Evolutionary conservation across 2,888 invertebrate genomes (phyloP).

Genomic region (Oxytorus armatus): DNA sequence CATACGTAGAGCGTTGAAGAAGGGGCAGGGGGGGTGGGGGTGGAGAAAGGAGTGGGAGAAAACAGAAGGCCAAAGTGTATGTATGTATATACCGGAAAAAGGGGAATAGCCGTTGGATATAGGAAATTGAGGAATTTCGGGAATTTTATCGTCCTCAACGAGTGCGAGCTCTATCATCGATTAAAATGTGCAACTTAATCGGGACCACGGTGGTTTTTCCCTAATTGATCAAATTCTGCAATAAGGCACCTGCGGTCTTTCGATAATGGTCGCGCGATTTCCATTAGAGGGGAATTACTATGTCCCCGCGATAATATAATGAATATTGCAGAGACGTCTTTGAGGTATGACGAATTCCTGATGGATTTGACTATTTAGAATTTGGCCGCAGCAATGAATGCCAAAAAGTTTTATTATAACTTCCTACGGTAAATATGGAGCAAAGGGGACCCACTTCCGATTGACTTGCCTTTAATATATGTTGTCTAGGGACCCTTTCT

Average conservation of each 20-base stretch:
- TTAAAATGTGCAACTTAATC: slow-evolving; percentile 66
- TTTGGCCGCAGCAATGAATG: neutral
- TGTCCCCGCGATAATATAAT: slow-evolving; percentile 27
- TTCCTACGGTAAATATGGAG: too few species aligned
- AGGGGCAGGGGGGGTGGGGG: slow-evolving; percentile 1
- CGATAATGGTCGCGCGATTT: slow-evolving; percentile 54
- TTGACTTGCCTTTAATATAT: too few species aligned
- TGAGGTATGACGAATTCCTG: neutral
- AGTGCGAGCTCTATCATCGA: slow-evolving; percentile 44
- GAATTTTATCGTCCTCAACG: slow-evolving; percentile 58
- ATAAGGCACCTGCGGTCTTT: slow-evolving; percentile 41
- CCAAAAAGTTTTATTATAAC: too few species aligned
- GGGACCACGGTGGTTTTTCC: slow-evolving; percentile 53
- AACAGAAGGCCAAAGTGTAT: slow-evolving; percentile 25
- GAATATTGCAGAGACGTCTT: slow-evolving; percentile 1
- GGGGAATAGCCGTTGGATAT: slow-evolving; percentile 37
- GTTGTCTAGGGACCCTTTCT: too few species aligned
- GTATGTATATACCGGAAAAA: slow-evolving; percentile 6
- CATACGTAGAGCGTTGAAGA: slow-evolving; percentile 39
- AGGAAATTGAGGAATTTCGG: slow-evolving; percentile 59
- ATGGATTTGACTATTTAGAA: neutral
- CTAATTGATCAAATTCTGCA: slow-evolving; percentile 66
- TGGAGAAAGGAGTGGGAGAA: slow-evolving; percentile 11
- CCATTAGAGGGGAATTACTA: slow-evolving; percentile 4
- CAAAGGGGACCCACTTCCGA: too few species aligned